Base-by-base conservation (phyloP, 2,888 invertebrate genomes). In the Helleia helle region DNA sequence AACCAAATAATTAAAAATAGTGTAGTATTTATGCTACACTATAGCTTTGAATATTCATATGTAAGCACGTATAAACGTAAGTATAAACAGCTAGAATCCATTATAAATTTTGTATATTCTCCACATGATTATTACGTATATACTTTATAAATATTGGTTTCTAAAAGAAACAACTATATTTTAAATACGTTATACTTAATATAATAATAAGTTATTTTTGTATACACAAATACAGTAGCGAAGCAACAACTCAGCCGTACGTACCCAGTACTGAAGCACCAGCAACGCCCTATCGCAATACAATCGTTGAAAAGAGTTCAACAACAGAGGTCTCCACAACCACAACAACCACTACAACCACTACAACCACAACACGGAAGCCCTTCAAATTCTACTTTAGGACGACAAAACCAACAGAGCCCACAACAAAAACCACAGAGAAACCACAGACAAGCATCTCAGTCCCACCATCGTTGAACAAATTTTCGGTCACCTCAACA, bases 401-500 rank as follows among this genome's bases (percentile, higher is more conserved):
- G 12, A 34, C 18, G 11, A 34, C 34, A 7, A 34, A 34, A 18
- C 18, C 34, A 9, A 54, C 51, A 46, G 56, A 47, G 49, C 48
- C 37, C 29, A 68, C 70, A 31, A 71, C 69, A 45, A 75, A 66
- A 48, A 55, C 69, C 1, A 66, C 66, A 39, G 51, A 52, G 40
- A 36, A 46, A 8, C 62, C 59, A 38, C 59, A 58, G 34, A 45
- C 55, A 34, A 57, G 54, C 42, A 63, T 69, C 14, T 44, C 50
- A 29, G 50, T 43, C 28, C 50, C 47, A 30, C 47, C 47, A 42
- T 69, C 69, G 7, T 41, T 71, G 40, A 74, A 79, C 49, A 83
- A 74, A 59, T 81, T 77, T 49, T 81, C 79, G 3, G 65, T 81
- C 24, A 71, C 84, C 11, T 80, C 87, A 8, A 88, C 88, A 7